Evolutionary conservation across 2,113 vertebrate species (phyloP), one percentile per base, ranked within the genome.

Genomic region (Alligator mississippiensis): DNA sequence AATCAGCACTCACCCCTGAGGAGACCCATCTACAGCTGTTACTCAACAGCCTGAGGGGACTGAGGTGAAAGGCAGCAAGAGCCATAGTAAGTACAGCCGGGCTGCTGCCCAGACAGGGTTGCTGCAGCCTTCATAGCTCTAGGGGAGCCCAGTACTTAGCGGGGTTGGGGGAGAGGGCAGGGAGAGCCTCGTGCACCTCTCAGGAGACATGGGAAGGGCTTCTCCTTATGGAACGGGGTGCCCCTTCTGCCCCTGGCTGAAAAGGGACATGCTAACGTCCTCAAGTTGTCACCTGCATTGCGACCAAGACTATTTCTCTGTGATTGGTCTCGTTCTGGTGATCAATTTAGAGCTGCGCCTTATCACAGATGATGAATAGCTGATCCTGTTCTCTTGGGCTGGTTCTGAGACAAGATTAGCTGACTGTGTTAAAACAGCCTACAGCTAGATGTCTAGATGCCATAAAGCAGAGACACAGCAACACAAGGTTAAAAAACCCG

Each of bases 341-440:
- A 57, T 18, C 15, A 17, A 1, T 15, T 74, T 30, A 25, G 75
- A 72, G 64, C 28, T 19, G 60, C 8, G 30, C 82, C 22, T 34
- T 58, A 27, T 54, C 34, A 64, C 13, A 62, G 22, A 60, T 25
- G 14, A 57, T 4, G 21, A 61, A 72, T 0, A 27, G 5, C 19
- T 4, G 3, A 4, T 58, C 13, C 38, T 63, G 17, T 21, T 79
- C 47, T 61, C 47, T 75, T 12, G 63, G 21, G n/a, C 5, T 75
- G 77, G 74, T 17, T 22, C 24, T 1, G 18, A 3, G 1, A 30
- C 78, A 87, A 10, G 12, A 62, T 80, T 28, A 77, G 38, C 78
- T 60, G 58, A 55, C 0, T 3, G 28, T 0, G 4, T 28, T 59
- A 64, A 85, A 85, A 9, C 0, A 0, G 22, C 0, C 0, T 2